phyloP scores from a whole-genome alignment of 2,888 invertebrate species.

The Cerceris ruficornis region DNA sequence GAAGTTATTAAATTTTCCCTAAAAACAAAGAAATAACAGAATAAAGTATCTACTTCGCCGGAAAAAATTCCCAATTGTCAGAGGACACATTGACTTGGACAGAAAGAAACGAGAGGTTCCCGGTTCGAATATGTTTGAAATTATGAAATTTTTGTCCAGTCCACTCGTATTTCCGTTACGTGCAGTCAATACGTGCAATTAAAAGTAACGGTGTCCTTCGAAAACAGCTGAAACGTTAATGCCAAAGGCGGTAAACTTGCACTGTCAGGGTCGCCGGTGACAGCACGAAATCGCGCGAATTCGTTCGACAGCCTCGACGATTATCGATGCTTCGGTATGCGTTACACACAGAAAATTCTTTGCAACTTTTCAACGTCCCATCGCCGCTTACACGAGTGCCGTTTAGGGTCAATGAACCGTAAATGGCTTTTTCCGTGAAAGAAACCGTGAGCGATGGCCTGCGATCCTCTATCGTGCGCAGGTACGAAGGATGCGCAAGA shows the following conservation, averaged over 20 bases:
- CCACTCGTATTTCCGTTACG: background rate
- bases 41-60: too few species aligned
- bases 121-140: background rate
- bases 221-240: conserved; percentile 11
- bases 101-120: background rate
- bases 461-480: background rate
- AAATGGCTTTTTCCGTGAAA: background rate
- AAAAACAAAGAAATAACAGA: too few species aligned
- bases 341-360: conserved; percentile 5
- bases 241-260: conserved; percentile 1
- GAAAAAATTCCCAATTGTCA: too few species aligned
- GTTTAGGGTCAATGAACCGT: background rate
- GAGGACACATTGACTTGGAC: too few species aligned
- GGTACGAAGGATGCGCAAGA: background rate
- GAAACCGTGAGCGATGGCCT: background rate
- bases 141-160: background rate
- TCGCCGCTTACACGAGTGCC: background rate
- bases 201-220: conserved; percentile 4
- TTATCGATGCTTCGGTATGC: background rate
- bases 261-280: conserved; percentile 2
- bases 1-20: background rate
- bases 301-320: background rate
- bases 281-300: conserved; percentile 9
- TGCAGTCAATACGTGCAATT: background rate
- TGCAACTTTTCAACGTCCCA: background rate